phyloP scores from a whole-genome alignment of 1,140 invertebrate genomes.

The Pomacea maculata region DNA sequence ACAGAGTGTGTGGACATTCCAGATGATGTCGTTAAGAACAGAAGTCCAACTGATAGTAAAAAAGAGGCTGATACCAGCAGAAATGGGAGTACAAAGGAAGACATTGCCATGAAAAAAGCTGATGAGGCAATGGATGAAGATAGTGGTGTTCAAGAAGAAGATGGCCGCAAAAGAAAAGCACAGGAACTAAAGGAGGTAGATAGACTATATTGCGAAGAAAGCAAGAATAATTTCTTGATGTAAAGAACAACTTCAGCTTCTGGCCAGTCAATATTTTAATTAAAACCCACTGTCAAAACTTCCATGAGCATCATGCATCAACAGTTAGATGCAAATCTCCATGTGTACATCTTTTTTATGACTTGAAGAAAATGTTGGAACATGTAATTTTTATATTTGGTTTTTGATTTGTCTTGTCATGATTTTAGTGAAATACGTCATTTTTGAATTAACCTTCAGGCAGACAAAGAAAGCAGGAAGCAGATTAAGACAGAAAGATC shows the following conservation, averaged over 20 bases:
- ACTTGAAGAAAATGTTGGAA: neutral
- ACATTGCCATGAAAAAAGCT: neutral
- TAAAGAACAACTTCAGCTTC: no score
- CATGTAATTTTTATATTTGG: neutral
- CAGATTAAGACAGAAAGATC: neutral
- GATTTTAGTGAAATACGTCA: neutral
- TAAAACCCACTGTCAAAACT: no score
- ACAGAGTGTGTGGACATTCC: neutral
- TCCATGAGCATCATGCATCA: no score
- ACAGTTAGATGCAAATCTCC: neutral
- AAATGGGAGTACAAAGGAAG: neutral
- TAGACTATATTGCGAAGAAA: neutral
- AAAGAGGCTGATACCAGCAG: neutral
- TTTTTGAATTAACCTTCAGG: neutral
- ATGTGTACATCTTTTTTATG: neutral
- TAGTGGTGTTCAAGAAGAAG: neutral
- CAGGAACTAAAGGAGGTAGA: neutral
- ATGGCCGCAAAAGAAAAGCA: neutral
- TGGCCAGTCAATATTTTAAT: no score
- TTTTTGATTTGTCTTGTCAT: neutral
- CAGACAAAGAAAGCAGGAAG: neutral
- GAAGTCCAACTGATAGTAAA: neutral
- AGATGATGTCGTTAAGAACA: neutral
- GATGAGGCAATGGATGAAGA: neutral
- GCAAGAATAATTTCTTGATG: neutral